These are phyloP conservation scores for Gila robusta DNA, from an alignment of 2,797 vertebrate genomes.

Conservation along the genomic window DNA sequence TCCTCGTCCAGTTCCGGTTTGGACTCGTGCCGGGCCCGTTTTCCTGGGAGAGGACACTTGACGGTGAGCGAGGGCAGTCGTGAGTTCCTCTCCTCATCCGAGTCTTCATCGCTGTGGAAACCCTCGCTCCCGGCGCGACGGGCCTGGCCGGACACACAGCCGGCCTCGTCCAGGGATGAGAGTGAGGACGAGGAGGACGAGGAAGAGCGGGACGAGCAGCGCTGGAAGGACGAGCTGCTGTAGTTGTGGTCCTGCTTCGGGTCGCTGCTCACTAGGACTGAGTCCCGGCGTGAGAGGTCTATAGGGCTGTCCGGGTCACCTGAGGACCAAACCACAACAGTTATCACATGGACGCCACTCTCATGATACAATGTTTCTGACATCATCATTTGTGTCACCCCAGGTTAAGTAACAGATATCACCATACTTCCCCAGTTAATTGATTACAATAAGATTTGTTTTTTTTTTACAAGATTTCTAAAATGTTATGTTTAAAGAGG, in stretches of 20 bases:
- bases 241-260: slow-evolving; percentile 98
- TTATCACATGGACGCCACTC: not conserved
- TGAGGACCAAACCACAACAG: slow-evolving; percentile 38
- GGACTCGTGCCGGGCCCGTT: slow-evolving; percentile 81
- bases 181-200: slow-evolving; percentile 79
- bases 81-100: slow-evolving; percentile 83
- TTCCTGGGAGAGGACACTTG: slow-evolving; percentile 79
- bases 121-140: slow-evolving; percentile 92
- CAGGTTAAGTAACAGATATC: not conserved
- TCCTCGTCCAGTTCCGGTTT: slow-evolving; percentile 95
- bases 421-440: not conserved
- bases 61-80: slow-evolving; percentile 60
- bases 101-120: slow-evolving; percentile 95
- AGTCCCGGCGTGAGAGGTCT: slow-evolving; percentile 81
- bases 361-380: not conserved
- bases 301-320: slow-evolving; percentile 82
- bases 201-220: slow-evolving; percentile 89
- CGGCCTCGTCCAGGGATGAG: slow-evolving; percentile 91
- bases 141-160: slow-evolving; percentile 84
- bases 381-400: not conserved
- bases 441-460: no score
- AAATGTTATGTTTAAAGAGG: not conserved
- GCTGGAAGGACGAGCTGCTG: slow-evolving; percentile 90
- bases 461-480: not conserved
- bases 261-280: slow-evolving; percentile 85